Base-by-base conservation (phyloP, 2,797 vertebrate genomes). In the Cryptoprocta ferox region DNA sequence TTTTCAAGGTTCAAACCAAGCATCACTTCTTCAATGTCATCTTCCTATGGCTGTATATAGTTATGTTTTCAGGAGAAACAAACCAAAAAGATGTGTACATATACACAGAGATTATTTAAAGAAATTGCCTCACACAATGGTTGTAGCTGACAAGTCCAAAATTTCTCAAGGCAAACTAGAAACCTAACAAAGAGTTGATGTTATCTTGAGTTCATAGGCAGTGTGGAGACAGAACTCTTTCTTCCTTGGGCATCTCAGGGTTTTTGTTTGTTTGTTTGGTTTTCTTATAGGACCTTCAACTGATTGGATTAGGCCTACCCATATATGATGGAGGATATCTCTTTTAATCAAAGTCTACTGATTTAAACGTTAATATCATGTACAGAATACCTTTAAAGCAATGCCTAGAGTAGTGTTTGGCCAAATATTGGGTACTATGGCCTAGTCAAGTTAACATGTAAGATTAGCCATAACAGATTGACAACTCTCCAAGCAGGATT, bases 1-100 rank as follows among this genome's bases (percentile, higher is more conserved):
- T 16, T 45, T 85, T 96, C 73, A 92, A 82, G 93, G 13, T 8
- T 80, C 37, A 66, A 91, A 66, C 18, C 61, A 89, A 93, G 48
- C 32, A 90, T 50, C 1, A 63, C 0, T 90, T 91, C 42, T 32
- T 76, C 61, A 75, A 7, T 68, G 37, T 78, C 73, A 16, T 78
- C 32, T 85, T 83, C 59, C 3, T 30, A 68, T 18, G 30, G 26
- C 28, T 86, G 12, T 75, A 5, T n/a, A 30, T 79, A 85, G 13
- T 53, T 73, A 73, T 16, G 11, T 35, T 84, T 26, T 84, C 19
- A 7, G 66, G 76, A 78, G 42, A 87, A 70, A 59, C 3, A 63
- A 87, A 66, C 13, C 53, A 91, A 96, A 78, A 65, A 68, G 15
- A 71, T 24, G 2, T 76, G 19, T 61, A 30, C 37, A 35, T 39